Evolutionary conservation across 2,113 vertebrate species (phyloP), one percentile per base, ranked within the genome.

Genomic region (Sturnira hondurensis): DNA sequence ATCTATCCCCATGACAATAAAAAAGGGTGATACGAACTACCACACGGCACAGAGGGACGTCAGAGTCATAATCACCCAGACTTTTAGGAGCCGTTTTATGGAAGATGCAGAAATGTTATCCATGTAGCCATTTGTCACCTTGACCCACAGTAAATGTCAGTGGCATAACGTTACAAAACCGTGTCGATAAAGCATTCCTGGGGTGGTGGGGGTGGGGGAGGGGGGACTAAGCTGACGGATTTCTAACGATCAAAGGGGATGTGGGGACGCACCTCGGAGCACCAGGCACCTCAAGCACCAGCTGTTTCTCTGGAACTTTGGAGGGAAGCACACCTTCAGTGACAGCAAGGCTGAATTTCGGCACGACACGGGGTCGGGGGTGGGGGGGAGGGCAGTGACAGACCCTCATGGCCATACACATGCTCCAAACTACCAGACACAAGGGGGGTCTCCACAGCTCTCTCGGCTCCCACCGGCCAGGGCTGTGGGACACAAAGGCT

Each of bases 401-500:
- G 67, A 86, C 26, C 15, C 20, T 85, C 33, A 38, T 1, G 4
- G n/a, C 31, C 63, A 16, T 45, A n/a, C 4, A 47, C 20, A 52
- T 0, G 1, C 36, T 43, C 24, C 3, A 50, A 65, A 26, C 38
- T 17, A 22, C 7, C 61, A 68, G n/a, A 58, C 41, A 12, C 0
- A 0, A 77, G 33, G 31, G 41, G 20, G 4, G 8, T 56, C 38
- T 54, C 24, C 65, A 73, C 15, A 65, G 3, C 1, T 1, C 17
- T 20, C 17, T 20, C 45, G 10, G 24, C 8, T n/a, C 54, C 73
- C 56, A 3, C 43, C 12, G 14, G 68, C 26, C 52, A 54, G 20
- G 52, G 38, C 31, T 28, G 31, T 8, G 36, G 54, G 50, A 13
- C 52, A 4, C 0, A 5, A 16, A 77, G 58, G 10, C 17, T 20